phyloP scores from a whole-genome alignment of 2,797 vertebrate genomes.

The Cyclura pinguis region DNA sequence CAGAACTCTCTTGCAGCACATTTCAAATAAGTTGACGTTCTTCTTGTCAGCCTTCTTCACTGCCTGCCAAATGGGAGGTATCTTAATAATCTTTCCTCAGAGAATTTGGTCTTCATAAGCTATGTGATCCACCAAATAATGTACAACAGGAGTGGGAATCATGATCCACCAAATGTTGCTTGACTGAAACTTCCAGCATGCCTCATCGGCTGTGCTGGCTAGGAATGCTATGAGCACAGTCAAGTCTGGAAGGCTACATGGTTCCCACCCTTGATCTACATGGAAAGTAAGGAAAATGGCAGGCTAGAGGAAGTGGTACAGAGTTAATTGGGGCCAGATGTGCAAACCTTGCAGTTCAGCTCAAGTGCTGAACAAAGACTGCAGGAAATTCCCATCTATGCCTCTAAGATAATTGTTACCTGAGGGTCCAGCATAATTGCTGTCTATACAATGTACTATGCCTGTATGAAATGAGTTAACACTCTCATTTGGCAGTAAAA shows the following conservation, averaged over 20 bases:
- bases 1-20: too few relatives aligned
- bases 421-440: background rate
- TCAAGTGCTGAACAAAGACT: background rate
- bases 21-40: too few relatives aligned
- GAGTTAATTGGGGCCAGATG: too few relatives aligned
- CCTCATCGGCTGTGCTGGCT: too few relatives aligned
- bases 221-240: too few relatives aligned
- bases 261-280: background rate
- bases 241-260: too few relatives aligned
- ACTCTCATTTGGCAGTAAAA: background rate
- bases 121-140: background rate
- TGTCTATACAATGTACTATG: background rate
- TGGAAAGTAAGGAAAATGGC: background rate
- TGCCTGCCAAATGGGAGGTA: background rate
- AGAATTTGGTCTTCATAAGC: background rate
- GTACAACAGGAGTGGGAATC: too few relatives aligned
- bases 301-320: background rate
- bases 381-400: background rate
- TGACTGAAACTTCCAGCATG: too few relatives aligned
- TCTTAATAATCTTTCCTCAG: background rate
- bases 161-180: too few relatives aligned
- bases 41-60: too few relatives aligned
- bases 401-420: too few relatives aligned
- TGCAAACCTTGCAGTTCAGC: background rate
- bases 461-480: background rate